Conservation (phyloP, 1,140 invertebrate species). For the Steinernema feltiae region DNA sequence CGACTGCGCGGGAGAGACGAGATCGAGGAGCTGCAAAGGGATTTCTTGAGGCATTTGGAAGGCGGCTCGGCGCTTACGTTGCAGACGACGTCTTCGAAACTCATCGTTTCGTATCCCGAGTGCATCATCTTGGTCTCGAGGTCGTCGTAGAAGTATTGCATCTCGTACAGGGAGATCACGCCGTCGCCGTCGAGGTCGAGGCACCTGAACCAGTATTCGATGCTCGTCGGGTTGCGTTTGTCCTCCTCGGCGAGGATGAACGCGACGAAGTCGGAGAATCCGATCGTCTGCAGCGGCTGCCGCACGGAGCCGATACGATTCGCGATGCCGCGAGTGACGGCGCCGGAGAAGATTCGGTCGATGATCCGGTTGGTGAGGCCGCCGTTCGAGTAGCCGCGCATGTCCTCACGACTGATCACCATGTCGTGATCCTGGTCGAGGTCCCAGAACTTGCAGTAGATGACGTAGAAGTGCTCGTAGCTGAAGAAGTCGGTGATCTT, state of each 20-base stretch:
- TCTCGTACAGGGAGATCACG: constrained; percentile 91
- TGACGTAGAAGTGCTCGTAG: constrained; percentile 99
- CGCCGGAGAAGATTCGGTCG: constrained; percentile 92
- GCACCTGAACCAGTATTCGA: constrained; percentile 73
- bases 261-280: constrained; percentile 96
- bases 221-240: constrained; percentile 81
- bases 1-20: constrained; percentile 75
- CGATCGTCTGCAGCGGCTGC: constrained; percentile 24
- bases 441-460: constrained; percentile 99
- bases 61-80: constrained; percentile 66
- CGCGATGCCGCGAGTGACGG: constrained; percentile 64
- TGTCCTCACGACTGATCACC: constrained; percentile 83
- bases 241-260: constrained; percentile 97
- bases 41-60: no score
- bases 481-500: constrained; percentile 89
- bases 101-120: constrained; percentile 90
- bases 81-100: constrained; percentile 92
- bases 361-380: constrained; percentile 65
- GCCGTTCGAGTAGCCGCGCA: constrained; percentile 88
- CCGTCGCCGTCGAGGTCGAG: constrained; percentile 99
- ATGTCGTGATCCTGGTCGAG: constrained; percentile 95
- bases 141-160: constrained; percentile 98
- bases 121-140: constrained; percentile 89
- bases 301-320: constrained; percentile 61
- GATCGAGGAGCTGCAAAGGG: constrained; percentile 78